Evolutionary conservation across 1,140 invertebrate species (phyloP).

Genomic region (Monochamus saltuarius): DNA sequence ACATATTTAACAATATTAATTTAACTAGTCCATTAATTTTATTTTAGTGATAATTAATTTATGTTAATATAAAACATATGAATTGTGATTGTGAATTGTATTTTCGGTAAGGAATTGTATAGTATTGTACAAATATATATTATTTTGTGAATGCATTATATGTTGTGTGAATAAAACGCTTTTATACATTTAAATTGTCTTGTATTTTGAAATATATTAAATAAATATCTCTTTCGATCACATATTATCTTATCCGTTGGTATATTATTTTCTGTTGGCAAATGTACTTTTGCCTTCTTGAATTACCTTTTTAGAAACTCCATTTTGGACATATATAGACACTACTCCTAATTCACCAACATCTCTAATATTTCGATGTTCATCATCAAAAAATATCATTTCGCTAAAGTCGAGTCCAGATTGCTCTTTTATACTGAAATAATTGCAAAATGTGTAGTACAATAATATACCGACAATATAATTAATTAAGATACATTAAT

Average conservation of each 20-base stretch:
- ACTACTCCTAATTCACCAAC: constrained; percentile 58
- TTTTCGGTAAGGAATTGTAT: constrained; percentile 13
- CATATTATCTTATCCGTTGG: no score
- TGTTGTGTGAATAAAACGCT: constrained; percentile 15
- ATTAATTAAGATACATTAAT: no score
- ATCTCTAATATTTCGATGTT: constrained; percentile 63
- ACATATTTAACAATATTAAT: constrained; percentile 5
- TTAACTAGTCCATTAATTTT: constrained; percentile 28
- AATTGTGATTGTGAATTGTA: constrained; percentile 25
- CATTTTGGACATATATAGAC: constrained; percentile 59
- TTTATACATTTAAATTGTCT: background rate
- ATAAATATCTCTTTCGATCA: no score
- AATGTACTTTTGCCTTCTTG: constrained; percentile 51
- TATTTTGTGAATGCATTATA: constrained; percentile 17
- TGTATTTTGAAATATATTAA: no score
- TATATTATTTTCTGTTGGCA: constrained; percentile 5
- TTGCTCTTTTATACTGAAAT: constrained; percentile 59
- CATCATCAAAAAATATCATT: constrained; percentile 75
- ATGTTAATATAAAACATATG: constrained; percentile 18
- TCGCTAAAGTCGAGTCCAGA: constrained; percentile 61
- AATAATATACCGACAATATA: no score
- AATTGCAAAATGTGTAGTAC: no score
- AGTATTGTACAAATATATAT: constrained; percentile 13
- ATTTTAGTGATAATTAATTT: constrained; percentile 20
- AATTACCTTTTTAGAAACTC: constrained; percentile 55